A percentile compares a stretch with the other conserved stretches of the same genome.
These are phyloP conservation scores for Nemoura dubitans DNA, from an alignment of 2,888 invertebrate species.

Conservation along the genomic window DNA sequence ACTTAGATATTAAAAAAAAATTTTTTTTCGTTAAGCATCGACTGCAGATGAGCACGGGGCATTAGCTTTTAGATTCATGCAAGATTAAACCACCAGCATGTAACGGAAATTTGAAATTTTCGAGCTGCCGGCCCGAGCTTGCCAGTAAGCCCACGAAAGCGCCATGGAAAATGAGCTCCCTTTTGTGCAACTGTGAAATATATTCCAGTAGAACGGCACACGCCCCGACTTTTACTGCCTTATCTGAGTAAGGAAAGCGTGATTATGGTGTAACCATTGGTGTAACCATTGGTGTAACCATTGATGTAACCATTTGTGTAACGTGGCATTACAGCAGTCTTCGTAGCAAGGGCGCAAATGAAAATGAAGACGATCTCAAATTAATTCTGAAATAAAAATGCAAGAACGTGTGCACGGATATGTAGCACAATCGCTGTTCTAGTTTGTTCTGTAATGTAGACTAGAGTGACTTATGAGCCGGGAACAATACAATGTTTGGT, in stretches of 20 bases:
- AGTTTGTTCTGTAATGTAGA: not conserved
- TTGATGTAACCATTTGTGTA: too few species aligned
- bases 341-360: not conserved
- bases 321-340: not conserved
- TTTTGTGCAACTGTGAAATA: not conserved
- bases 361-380: not conserved
- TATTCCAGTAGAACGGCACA: not conserved
- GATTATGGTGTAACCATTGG: too few species aligned
- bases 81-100: not conserved
- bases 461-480: too few species aligned
- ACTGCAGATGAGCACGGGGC: not conserved
- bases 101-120: not conserved
- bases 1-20: too few species aligned
- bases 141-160: not conserved
- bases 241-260: not conserved
- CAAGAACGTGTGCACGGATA: not conserved
- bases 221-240: not conserved
- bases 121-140: not conserved
- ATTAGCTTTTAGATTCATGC: not conserved
- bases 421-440: not conserved
- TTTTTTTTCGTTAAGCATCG: too few species aligned
- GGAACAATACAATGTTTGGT: too few species aligned
- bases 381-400: not conserved
- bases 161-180: not conserved
- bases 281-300: too few species aligned